Percentiles rank a stretch among this genome's conserved stretches.
phyloP scores from a whole-genome alignment of 2,888 invertebrate species.

The Entomobrya proxima region DNA sequence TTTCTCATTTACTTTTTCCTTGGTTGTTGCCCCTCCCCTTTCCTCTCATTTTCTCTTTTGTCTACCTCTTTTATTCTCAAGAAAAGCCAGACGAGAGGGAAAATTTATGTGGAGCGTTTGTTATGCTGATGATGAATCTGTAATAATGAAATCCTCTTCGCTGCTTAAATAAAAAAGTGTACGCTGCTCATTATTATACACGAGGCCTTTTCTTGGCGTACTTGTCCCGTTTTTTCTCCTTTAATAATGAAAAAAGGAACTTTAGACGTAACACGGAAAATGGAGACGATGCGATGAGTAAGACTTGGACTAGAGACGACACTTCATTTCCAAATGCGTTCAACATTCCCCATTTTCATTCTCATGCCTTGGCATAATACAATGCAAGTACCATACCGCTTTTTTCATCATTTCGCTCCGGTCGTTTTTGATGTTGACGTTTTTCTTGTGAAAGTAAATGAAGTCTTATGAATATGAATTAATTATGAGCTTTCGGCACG shows the following conservation, averaged over 20 bases:
- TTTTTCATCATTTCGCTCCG: not conserved
- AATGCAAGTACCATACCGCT: too few relatives aligned
- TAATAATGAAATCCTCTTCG: constrained; percentile 49
- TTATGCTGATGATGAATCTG: constrained; percentile 52
- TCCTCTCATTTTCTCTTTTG: constrained; percentile 4
- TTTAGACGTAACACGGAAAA: not conserved
- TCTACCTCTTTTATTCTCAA: not conserved
- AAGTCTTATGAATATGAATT: constrained; percentile 68
- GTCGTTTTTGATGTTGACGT: constrained; percentile 56
- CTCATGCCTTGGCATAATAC: not conserved
- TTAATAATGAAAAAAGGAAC: not conserved
- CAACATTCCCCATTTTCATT: not conserved
- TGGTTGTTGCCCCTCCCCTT: not conserved
- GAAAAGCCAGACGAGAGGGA: not conserved
- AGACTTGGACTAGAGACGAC: constrained; percentile 32
- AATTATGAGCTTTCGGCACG: constrained; percentile 53
- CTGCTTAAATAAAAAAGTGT: constrained; percentile 16
- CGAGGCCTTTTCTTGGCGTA: not conserved
- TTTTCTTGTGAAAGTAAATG: constrained; percentile 31
- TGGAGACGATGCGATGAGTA: not conserved
- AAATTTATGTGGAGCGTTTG: constrained; percentile 8
- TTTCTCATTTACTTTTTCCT: constrained; percentile 37
- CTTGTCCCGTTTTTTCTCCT: not conserved
- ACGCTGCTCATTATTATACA: not conserved
- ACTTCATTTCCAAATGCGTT: constrained; percentile 52